Base-by-base conservation (phyloP, 2,113 vertebrate genomes). In the Phodopus roborovskii region DNA sequence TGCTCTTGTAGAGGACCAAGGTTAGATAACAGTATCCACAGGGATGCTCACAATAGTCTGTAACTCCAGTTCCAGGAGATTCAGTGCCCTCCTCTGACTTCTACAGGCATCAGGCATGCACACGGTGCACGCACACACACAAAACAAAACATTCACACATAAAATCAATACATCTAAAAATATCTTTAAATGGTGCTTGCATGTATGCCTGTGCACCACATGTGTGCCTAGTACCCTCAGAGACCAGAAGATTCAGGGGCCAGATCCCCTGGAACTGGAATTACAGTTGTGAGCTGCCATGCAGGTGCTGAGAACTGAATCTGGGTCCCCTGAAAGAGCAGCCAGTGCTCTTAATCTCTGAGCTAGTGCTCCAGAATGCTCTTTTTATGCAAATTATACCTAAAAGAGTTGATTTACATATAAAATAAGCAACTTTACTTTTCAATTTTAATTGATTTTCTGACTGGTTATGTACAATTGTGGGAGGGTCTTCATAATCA, bases 371-470 rank as follows among this genome's bases (percentile, higher is more conserved):
- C 30, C 33, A 81, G 33, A n/a, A 81, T n/a, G 36, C 16, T 20
- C 68, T 56, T 86, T 56, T 45, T 39, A 19, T 90, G 19, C 45
- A 90, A 94, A 88, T 81, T 88, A 82, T 88, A 39, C 16, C 42
- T 73, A 28, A 90, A 56, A 56, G 30, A 53, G 33, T 66, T 66
- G 45, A 77, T 68, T 90, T 75, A 36, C 74, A 94, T 73, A 81
- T 33, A 42, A 39, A 71, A 42, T 53, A 82, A 94, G 22, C 30
- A 73, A 73, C 39, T n/a, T 88, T 5, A 85, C 48, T 70, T 75
- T 53, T 88, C 30, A 64, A 58, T 85, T 94, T 20, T 86, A 42
- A 45, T 62, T 90, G 91, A 71, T 91, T 71, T 71, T 60, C 73
- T 86, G 42, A 86, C 48, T 90, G 64, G n/a, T 90, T 73, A 73